Evolutionary conservation across 2,797 vertebrate species (phyloP).

Genomic region (Squalus acanthias): DNA sequence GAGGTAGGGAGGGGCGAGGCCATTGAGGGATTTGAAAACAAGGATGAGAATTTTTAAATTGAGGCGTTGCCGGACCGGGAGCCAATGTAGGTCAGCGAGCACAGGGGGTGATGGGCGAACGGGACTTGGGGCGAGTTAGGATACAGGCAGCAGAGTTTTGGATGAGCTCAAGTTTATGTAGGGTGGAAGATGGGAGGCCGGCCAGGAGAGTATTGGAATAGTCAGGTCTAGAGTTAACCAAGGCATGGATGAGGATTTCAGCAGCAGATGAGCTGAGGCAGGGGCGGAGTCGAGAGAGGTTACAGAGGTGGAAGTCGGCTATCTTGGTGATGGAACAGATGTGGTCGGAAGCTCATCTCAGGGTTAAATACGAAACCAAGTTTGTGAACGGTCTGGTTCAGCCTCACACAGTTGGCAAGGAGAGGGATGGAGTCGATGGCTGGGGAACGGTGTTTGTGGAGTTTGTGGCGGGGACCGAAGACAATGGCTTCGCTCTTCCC

Average conservation of each 20-base stretch:
- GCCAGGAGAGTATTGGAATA: neutral
- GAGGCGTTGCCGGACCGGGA: neutral
- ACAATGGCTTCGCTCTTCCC: neutral
- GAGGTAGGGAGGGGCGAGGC: neutral
- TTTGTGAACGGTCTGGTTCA: neutral
- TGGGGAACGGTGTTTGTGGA: too few relatives aligned
- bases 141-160: neutral
- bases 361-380: neutral
- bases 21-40: neutral
- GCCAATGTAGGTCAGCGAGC: neutral
- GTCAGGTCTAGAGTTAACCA: too few relatives aligned
- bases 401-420: neutral
- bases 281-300: neutral
- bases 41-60: neutral
- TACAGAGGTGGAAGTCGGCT: neutral
- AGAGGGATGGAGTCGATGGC: neutral
- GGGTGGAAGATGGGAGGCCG: neutral
- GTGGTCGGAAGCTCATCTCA: neutral
- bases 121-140: neutral
- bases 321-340: neutral
- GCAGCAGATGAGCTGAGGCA: neutral
- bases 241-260: too few relatives aligned
- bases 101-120: neutral
- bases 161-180: too few relatives aligned
- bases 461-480: too few relatives aligned